Evolutionary conservation across 2,888 invertebrate species (phyloP).

Genomic region (Ectemnius lituratus): DNA sequence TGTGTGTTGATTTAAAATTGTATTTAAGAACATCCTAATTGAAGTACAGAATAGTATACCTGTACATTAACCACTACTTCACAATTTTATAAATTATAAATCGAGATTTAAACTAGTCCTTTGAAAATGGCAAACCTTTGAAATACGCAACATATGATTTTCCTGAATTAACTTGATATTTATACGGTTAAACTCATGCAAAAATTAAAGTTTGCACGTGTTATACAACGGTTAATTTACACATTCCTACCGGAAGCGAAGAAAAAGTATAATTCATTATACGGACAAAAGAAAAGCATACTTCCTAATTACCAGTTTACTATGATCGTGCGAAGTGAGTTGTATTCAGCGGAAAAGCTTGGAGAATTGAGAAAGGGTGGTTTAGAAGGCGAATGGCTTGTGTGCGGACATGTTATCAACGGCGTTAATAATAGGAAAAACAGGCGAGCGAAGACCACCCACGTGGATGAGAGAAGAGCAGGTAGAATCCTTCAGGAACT

Average conservation of each 20-base stretch:
- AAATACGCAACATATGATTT: too few species aligned
- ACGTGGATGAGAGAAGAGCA: slow-evolving; percentile 58
- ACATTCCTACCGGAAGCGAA: neutral
- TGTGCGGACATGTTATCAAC: slow-evolving; percentile 63
- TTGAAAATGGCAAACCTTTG: too few species aligned
- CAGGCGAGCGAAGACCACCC: slow-evolving; percentile 65
- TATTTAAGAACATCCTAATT: too few species aligned
- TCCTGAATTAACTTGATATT: too few species aligned
- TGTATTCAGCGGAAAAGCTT: neutral
- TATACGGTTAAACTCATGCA: too few species aligned
- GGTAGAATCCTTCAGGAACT: slow-evolving; percentile 63
- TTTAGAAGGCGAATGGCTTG: slow-evolving; percentile 29
- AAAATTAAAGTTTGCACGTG: too few species aligned
- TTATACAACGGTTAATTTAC: neutral
- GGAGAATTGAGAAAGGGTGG: slow-evolving; percentile 14
- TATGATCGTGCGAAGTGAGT: slow-evolving; percentile 1
- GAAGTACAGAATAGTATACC: too few species aligned
- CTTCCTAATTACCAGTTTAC: neutral
- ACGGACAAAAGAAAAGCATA: neutral
- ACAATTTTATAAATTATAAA: too few species aligned
- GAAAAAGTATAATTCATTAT: neutral
- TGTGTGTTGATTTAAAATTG: too few species aligned
- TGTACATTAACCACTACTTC: too few species aligned
- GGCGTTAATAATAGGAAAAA: slow-evolving; percentile 69
- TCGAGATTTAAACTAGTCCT: too few species aligned